A percentile compares a stretch with the other conserved stretches of the same genome.
Evolutionary conservation across 2,113 vertebrate genomes (phyloP).

Genomic region (Okapia johnstoni): DNA sequence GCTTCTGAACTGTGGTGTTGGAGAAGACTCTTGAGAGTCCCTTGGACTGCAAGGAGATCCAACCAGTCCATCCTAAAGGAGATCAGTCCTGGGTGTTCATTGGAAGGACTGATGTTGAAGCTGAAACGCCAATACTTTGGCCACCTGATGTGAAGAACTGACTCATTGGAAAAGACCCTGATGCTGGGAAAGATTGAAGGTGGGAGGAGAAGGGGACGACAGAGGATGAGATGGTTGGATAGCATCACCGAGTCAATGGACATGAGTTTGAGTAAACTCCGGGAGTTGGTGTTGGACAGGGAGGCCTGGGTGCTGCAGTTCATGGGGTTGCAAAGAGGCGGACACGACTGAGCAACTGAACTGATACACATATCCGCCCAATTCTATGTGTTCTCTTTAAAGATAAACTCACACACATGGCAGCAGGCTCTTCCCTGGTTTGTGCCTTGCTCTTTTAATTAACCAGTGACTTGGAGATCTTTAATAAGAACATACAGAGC

Average conservation of each 20-base stretch:
- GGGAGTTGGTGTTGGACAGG: not conserved
- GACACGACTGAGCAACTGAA: not conserved
- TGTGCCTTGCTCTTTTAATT: not conserved
- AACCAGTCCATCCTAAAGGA: not conserved
- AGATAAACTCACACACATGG: not conserved
- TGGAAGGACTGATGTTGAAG: not conserved
- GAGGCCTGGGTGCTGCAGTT: not conserved
- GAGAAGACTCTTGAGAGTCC: not conserved
- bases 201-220: rapidly evolving
- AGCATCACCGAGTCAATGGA: not conserved
- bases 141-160: not conserved
- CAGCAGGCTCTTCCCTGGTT: not conserved
- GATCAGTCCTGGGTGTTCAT: not conserved
- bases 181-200: not conserved
- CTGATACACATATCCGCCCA: not conserved
- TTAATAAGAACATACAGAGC: not conserved
- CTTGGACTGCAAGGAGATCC: not conserved
- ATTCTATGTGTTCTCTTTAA: not conserved
- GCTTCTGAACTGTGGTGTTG: not conserved
- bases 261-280: not conserved
- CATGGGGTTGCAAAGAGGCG: rapidly evolving
- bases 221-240: not conserved
- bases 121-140: not conserved
- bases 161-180: not conserved
- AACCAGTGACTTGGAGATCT: not conserved